Conservation (phyloP, 2,888 invertebrate genomes). For the Lycia hirtaria region DNA sequence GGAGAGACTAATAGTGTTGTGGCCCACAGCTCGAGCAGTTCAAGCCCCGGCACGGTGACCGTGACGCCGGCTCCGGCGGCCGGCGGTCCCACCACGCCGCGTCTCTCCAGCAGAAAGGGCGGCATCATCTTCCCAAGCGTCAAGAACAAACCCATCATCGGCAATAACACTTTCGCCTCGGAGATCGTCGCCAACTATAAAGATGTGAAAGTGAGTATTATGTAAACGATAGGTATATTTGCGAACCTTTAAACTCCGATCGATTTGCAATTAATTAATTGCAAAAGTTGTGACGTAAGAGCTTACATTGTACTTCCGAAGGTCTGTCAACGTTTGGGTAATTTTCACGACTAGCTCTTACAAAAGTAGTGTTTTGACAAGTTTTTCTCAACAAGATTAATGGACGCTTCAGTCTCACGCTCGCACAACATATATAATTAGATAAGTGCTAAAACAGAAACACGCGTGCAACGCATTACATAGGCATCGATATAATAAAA, state of each 20-base stretch:
- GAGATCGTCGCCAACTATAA: conserved; percentile 91
- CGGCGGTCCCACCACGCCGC: conserved; percentile 67
- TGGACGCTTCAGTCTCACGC: not conserved
- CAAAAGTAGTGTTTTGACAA: not conserved
- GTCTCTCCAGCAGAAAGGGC: conserved; percentile 87
- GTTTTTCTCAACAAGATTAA: conserved; percentile 7
- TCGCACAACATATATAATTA: not conserved
- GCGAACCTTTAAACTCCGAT: not conserved
- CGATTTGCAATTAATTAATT: conserved; percentile 4
- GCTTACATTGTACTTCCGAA: not conserved
- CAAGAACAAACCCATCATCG: conserved; percentile 94
- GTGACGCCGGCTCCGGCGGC: conserved; percentile 68
- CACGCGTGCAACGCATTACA: not conserved
- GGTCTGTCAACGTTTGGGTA: not conserved
- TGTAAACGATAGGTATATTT: conserved; percentile 49
- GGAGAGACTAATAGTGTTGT: conserved; percentile 71
- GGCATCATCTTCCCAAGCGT: conserved; percentile 96
- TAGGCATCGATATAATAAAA: not conserved
- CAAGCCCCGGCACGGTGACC: conserved; percentile 62
- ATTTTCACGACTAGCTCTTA: not conserved
- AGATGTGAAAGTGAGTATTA: conserved; percentile 91
- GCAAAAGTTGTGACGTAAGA: not conserved
- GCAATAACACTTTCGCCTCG: conserved; percentile 92
- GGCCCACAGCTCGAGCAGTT: conserved; percentile 76
- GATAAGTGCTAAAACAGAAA: not conserved